A percentile compares a stretch with the other conserved stretches of the same genome.
phyloP scores from a whole-genome alignment of 2,113 vertebrate species.

The Hystrix brachyura region DNA sequence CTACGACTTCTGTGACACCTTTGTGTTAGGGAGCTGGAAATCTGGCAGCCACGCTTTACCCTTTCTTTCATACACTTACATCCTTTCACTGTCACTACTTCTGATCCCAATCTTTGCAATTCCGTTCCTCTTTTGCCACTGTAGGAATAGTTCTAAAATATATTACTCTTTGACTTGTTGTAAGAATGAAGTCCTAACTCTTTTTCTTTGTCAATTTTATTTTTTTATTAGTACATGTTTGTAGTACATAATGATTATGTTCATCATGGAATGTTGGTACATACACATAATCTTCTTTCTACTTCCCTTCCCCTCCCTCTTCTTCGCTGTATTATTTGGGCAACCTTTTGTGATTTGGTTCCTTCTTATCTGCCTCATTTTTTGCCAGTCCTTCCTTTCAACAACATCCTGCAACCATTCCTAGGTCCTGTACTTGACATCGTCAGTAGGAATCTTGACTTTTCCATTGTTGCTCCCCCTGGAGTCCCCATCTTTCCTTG shows the following conservation, averaged over 20 bases:
- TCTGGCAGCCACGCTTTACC: neutral
- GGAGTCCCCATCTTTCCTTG: neutral
- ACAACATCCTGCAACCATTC: neutral
- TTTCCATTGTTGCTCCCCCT: neutral
- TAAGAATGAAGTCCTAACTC: neutral
- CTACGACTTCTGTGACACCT: neutral
- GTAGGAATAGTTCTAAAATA: neutral
- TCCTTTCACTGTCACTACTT: neutral
- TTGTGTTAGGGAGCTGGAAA: slow-evolving; percentile 13
- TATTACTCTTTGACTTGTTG: neutral
- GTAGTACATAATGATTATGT: neutral
- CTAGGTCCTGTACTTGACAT: neutral
- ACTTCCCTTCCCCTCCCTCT: neutral
- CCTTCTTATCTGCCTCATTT: neutral
- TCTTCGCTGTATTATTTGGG: neutral
- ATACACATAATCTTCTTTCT: neutral
- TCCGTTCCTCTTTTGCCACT: neutral
- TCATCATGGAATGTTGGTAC: neutral
- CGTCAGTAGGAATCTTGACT: neutral
- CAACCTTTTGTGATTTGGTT: neutral
- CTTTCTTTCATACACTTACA: neutral
- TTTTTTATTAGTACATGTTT: neutral
- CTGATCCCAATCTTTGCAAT: neutral
- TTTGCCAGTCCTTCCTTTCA: neutral
- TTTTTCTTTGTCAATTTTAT: neutral